Base-by-base conservation (phyloP, 2,888 invertebrate genomes). In the Drosophila lutescens region DNA sequence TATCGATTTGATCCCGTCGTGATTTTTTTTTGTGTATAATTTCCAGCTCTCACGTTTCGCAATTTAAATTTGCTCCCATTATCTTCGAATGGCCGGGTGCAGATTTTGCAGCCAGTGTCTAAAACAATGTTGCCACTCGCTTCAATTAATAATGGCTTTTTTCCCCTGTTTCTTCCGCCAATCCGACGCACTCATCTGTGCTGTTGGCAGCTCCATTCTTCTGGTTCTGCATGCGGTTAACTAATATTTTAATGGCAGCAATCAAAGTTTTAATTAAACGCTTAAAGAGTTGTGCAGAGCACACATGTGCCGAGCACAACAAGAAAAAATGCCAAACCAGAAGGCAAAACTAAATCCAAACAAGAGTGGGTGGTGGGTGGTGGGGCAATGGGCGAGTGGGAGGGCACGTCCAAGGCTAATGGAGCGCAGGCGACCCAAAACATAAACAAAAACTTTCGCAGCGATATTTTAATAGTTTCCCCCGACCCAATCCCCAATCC, bases 391-490 rank as follows among this genome's bases (percentile, higher is more conserved):
- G 46, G 26, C 5, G 46, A 53, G 59, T 63, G 82, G 74, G 65
- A 50, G 59, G 84, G 76, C 84, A 84, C 85, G 80, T 84, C 67
- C 80, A 60, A 58, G 71, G 83, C 83, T 86, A 81, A 81, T 81
- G 81, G 86, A 86, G 86, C 81, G 80, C 86, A 83, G 61, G 65
- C 73, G 58, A 77, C 74, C 73, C 76, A 72, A 86, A 86, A 83
- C 84, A 83, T 86, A 84, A 83, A 83, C 86, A 86, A 86, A 81
- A 84, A 86, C 86, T 83, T 86, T 57, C 57, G 62, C 85, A 80
- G 75, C 81, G 77, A 83, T 83, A 73, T 83, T 83, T 86, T 83
- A 84, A 83, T 86, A 86, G 82, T 83, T 84, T 86, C 66, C 62
- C 55, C 59, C 17, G 7, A 17, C 5, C 4, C 13, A 2, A 6